Conservation (phyloP, 2,113 vertebrate genomes). For the Gyps fulvus region DNA sequence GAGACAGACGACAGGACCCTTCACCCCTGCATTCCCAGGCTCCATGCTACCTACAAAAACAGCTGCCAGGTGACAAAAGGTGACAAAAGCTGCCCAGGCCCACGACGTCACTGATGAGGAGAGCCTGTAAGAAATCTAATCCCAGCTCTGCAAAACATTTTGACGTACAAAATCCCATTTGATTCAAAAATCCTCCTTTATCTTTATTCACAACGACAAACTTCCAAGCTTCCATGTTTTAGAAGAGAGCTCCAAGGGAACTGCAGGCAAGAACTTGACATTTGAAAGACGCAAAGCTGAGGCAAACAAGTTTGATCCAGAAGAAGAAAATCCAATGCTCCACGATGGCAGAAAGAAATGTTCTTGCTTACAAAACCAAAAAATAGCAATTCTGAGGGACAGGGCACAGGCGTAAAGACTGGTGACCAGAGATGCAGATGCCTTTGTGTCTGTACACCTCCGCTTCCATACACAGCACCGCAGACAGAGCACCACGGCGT, state of each 20-base stretch:
- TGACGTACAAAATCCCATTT: background rate
- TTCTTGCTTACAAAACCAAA: background rate
- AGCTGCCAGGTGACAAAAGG: background rate
- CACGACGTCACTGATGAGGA: background rate
- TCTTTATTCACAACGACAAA: background rate
- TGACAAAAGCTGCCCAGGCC: background rate
- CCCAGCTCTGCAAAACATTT: background rate
- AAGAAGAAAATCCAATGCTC: background rate
- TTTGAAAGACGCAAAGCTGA: background rate
- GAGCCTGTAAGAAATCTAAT: background rate
- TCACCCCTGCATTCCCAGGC: rapidly evolving
- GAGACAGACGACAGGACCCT: background rate
- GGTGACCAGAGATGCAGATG: background rate
- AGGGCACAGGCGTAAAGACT: background rate
- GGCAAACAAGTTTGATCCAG: background rate
- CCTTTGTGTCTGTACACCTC: background rate
- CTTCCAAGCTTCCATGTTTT: background rate
- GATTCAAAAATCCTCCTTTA: background rate
- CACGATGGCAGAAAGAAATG: background rate
- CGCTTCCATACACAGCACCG: background rate
- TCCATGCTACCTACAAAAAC: background rate
- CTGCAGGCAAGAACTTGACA: background rate
- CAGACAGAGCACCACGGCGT: background rate
- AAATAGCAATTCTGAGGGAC: background rate
- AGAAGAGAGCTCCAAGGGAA: background rate